Percentiles rank a stretch among this genome's conserved stretches.
phyloP scores from a whole-genome alignment of 2,888 invertebrate genomes.

The Spisula solida region DNA sequence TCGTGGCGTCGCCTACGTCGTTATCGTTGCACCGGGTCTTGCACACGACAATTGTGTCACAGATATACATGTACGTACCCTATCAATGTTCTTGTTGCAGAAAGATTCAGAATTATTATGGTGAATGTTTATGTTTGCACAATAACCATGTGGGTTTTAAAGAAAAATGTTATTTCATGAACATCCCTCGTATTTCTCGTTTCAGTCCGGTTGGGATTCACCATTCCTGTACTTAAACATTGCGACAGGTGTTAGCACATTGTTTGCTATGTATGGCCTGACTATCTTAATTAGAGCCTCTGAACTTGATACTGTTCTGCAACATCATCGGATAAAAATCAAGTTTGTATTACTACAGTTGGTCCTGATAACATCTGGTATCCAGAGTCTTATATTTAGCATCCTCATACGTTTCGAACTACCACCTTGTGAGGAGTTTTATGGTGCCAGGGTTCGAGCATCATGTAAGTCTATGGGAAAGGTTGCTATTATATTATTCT shows the following conservation, averaged over 20 bases:
- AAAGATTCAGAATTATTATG: no score
- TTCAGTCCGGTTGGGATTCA: constrained; percentile 30
- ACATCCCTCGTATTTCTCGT: neutral
- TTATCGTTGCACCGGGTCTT: no score
- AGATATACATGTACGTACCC: no score
- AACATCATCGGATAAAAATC: constrained; percentile 53
- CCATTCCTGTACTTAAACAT: constrained; percentile 42
- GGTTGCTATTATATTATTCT: neutral
- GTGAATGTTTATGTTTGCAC: no score
- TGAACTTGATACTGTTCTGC: constrained; percentile 25
- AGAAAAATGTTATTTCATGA: no score
- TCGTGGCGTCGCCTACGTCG: no score
- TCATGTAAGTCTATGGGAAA: constrained; percentile 33
- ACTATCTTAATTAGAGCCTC: constrained; percentile 39
- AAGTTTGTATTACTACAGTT: constrained; percentile 55
- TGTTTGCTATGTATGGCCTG: constrained; percentile 54
- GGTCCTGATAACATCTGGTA: constrained; percentile 46
- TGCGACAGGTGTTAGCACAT: constrained; percentile 41
- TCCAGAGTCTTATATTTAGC: constrained; percentile 44
- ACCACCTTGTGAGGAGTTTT: constrained; percentile 39
- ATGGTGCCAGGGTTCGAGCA: constrained; percentile 39
- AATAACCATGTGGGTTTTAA: no score
- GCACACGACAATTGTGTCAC: no score
- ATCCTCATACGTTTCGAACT: constrained; percentile 39
- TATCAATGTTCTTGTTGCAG: no score